Evolutionary conservation across 2,797 vertebrate genomes (phyloP).

Genomic region (Anguilla pacifica): DNA sequence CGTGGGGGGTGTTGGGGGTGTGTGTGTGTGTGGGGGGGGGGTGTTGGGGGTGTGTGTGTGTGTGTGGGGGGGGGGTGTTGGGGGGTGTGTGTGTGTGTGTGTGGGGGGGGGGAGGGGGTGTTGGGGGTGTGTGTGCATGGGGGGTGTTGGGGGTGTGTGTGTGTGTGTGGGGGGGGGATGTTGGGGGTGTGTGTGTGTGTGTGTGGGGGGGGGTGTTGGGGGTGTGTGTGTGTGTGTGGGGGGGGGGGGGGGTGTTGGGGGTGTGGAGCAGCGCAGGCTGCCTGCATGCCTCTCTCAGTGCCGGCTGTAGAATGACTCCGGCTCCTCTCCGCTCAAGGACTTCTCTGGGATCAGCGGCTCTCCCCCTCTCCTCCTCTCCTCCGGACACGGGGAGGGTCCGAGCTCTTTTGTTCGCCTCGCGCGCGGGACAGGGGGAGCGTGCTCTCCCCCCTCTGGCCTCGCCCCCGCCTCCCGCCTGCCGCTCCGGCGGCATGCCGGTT

Average conservation of each 20-base stretch:
- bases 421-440: slow-evolving; percentile 1
- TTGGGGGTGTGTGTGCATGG: too few species aligned
- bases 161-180: too few species aligned
- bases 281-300: slow-evolving; percentile 66
- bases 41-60: too few species aligned
- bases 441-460: slow-evolving; percentile 18
- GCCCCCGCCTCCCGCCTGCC: slow-evolving; percentile 8
- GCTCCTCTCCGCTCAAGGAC: slow-evolving; percentile 57
- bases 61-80: too few species aligned
- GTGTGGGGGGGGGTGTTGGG: too few species aligned
- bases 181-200: too few species aligned
- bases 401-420: slow-evolving; percentile 32
- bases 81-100: too few species aligned
- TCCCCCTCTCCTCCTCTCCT: slow-evolving; percentile 35
- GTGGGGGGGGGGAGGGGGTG: slow-evolving; percentile 28
- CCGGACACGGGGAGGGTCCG: slow-evolving; percentile 46
- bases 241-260: slow-evolving; percentile 38
- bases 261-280: slow-evolving; percentile 63
- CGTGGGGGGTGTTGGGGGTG: slow-evolving; percentile 27
- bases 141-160: too few species aligned
- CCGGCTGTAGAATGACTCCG: slow-evolving; percentile 68
- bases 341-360: slow-evolving; percentile 62
- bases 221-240: slow-evolving; percentile 49
- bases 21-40: slow-evolving; percentile 22
- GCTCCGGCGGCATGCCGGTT: slow-evolving; percentile 83